Base-by-base conservation (phyloP, 2,797 vertebrate genomes). In the Periophthalmus magnuspinnatus region DNA sequence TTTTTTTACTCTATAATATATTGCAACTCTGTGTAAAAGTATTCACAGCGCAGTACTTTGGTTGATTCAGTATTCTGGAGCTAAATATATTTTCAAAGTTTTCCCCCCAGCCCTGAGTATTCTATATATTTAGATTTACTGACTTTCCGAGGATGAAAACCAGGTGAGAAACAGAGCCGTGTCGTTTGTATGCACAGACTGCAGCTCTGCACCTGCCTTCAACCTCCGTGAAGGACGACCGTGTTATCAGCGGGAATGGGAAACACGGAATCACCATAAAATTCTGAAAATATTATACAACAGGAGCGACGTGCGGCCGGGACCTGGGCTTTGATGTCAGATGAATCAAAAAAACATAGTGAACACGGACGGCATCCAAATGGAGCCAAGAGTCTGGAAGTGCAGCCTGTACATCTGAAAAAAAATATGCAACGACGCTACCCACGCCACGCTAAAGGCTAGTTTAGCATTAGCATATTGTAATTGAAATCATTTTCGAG, bases 341-440 rank as follows among this genome's bases (percentile, higher is more conserved):
- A 75, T 47, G 65, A 68, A 68, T 65, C 22, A 64, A 52, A 76
- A 57, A 74, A 36, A 54, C 38, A 71, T 58, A 22, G 33, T 58
- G 19, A 17, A 19, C 5, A 57, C 22, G 34, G 38, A 19, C 13
- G 36, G 36, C 33, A 58, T 50, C 21, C 63, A 65, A 48, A 65
- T 50, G 41, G 17, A 17, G 32, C 6, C 5, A 64, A 50, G 33
- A 58, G 13, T 22, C 56, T 17, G 50, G 38, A 65, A 24, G 47
- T 48, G 17, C 24, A 58, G 21, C 33, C 45, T 63, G n/a, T 67
- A n/a, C 17, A 36, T 57, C 55, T 57, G n/a, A n/a, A n/a, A 9
- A 24, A 33, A 28, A 56, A 55, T 56, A 19, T 17, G 14, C 34
- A 38, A 59, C 59, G 17, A 59, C 16, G 34, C 19, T 8, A 61